Percentiles rank a stretch among this genome's conserved stretches.
These are phyloP conservation scores for Drosophila malerkotliana DNA, from an alignment of 1,140 invertebrate genomes.

Conservation along the genomic window DNA sequence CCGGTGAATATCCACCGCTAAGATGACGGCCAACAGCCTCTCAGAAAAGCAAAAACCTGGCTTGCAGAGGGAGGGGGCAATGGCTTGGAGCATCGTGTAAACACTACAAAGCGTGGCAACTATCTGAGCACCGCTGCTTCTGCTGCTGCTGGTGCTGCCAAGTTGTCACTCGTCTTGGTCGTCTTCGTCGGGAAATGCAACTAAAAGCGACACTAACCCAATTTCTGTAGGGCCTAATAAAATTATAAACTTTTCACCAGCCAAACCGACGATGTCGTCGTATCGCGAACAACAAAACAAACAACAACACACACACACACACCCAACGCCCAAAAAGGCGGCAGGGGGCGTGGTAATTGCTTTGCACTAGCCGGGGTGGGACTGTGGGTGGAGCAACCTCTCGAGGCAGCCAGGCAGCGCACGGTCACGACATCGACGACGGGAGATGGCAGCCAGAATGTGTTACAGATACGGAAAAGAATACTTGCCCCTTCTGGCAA, in stretches of 20 bases:
- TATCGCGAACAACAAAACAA: slow-evolving; percentile 49
- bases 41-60: background rate
- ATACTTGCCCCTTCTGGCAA: slow-evolving; percentile 9
- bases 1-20: slow-evolving; percentile 17
- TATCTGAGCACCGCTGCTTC: slow-evolving; percentile 22
- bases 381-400: slow-evolving; percentile 7
- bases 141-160: slow-evolving; percentile 27
- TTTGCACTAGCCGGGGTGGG: slow-evolving; percentile 25
- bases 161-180: slow-evolving; percentile 48
- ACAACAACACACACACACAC: slow-evolving; percentile 24
- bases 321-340: background rate
- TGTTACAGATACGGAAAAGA: slow-evolving; percentile 22
- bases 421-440: slow-evolving; percentile 31
- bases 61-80: background rate
- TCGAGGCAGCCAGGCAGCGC: slow-evolving; percentile 24
- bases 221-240: slow-evolving; percentile 72
- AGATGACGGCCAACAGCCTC: slow-evolving; percentile 50
- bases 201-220: slow-evolving; percentile 70
- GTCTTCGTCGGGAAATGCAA: slow-evolving; percentile 44
- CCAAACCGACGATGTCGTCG: slow-evolving; percentile 13
- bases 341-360: slow-evolving; percentile 42
- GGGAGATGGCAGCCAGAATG: slow-evolving; percentile 35
- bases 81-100: slow-evolving; percentile 25
- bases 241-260: slow-evolving; percentile 74
- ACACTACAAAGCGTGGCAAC: slow-evolving; percentile 45